Percentiles rank a stretch among this genome's conserved stretches.
Evolutionary conservation across 92 coral and sea anemone species (phyloP).

Genomic region (Nematostella vectensis): DNA sequence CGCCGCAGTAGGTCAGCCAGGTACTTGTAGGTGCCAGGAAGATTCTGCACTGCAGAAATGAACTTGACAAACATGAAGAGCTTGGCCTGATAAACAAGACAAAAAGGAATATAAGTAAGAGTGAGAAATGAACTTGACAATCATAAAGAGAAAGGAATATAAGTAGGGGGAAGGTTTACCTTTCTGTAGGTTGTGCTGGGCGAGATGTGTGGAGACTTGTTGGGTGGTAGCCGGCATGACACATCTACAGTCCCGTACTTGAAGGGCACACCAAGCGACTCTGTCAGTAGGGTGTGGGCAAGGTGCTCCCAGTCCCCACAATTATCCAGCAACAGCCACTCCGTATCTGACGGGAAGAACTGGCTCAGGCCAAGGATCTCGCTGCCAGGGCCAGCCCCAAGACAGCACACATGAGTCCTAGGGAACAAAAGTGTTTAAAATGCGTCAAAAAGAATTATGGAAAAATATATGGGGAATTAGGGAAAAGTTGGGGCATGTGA

Average conservation of each 20-base stretch:
- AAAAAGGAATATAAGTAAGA: not conserved
- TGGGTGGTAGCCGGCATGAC: slow-evolving; percentile 33
- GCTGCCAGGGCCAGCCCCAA: slow-evolving; percentile 99
- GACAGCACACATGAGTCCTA: slow-evolving; percentile 83
- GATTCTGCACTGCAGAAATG: slow-evolving; percentile 92
- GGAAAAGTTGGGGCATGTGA: too few species aligned
- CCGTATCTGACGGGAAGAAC: slow-evolving; percentile 70
- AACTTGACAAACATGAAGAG: slow-evolving; percentile 85
- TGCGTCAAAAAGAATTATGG: not conserved
- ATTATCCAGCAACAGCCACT: slow-evolving; percentile 87
- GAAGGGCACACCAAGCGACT: slow-evolving; percentile 54
- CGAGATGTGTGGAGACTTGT: slow-evolving; percentile 21
- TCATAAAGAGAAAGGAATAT: not conserved
- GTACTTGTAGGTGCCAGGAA: slow-evolving; percentile 75
- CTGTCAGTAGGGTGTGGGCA: slow-evolving; percentile 69
- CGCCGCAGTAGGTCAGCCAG: slow-evolving; percentile 57
- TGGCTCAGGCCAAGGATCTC: slow-evolving; percentile 87
- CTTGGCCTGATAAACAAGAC: slow-evolving; percentile 52
- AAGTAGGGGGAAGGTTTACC: slow-evolving; percentile 26
- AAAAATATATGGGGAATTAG: too few species aligned
- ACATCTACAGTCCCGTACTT: slow-evolving; percentile 76
- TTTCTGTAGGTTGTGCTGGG: slow-evolving; percentile 62
- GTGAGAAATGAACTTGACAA: not conserved
- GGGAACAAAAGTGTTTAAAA: not conserved
- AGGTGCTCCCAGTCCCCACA: slow-evolving; percentile 92